A percentile compares a stretch with the other conserved stretches of the same genome.
These are phyloP conservation scores for Copidosoma floridanum DNA, from an alignment of 1,140 invertebrate genomes.

Conservation along the genomic window DNA sequence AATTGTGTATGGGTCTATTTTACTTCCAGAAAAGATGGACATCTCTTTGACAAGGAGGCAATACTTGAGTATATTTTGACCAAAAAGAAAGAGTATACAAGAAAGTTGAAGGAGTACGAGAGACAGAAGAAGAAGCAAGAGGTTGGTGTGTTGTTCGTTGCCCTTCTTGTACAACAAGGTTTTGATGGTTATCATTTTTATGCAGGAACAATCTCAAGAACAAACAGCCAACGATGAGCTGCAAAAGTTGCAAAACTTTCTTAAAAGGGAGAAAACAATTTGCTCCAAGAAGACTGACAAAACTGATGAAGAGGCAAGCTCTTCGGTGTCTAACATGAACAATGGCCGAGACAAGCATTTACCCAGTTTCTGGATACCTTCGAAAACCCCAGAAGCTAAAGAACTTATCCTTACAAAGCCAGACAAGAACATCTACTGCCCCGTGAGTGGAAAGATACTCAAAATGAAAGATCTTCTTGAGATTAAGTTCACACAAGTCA, in stretches of 20 bases:
- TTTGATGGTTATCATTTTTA: slow-evolving; percentile 2
- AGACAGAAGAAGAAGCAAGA: slow-evolving; percentile 79
- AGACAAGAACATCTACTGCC: slow-evolving; percentile 88
- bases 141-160: slow-evolving; percentile 37
- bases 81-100: slow-evolving; percentile 90
- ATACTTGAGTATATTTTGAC: slow-evolving; percentile 94
- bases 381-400: slow-evolving; percentile 85
- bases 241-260: slow-evolving; percentile 72
- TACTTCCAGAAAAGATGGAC: slow-evolving; percentile 80
- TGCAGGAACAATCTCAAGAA: slow-evolving; percentile 61
- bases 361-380: slow-evolving; percentile 97
- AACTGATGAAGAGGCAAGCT: slow-evolving; percentile 25
- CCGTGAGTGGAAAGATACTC: slow-evolving; percentile 86
- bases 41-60: slow-evolving; percentile 95
- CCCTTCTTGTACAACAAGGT: too few species aligned
- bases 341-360: slow-evolving; percentile 69
- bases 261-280: slow-evolving; percentile 75
- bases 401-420: slow-evolving; percentile 77
- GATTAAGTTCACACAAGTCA: slow-evolving; percentile 90
- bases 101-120: slow-evolving; percentile 91
- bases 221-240: slow-evolving; percentile 69
- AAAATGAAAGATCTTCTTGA: slow-evolving; percentile 91
- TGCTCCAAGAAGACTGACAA: slow-evolving; percentile 42
- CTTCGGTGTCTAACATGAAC: slow-evolving; percentile 76
- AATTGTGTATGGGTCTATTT: too few species aligned